Evolutionary conservation across 2,113 vertebrate genomes (phyloP), one percentile per base, ranked within the genome.

Genomic region (Trogon surrucura): DNA sequence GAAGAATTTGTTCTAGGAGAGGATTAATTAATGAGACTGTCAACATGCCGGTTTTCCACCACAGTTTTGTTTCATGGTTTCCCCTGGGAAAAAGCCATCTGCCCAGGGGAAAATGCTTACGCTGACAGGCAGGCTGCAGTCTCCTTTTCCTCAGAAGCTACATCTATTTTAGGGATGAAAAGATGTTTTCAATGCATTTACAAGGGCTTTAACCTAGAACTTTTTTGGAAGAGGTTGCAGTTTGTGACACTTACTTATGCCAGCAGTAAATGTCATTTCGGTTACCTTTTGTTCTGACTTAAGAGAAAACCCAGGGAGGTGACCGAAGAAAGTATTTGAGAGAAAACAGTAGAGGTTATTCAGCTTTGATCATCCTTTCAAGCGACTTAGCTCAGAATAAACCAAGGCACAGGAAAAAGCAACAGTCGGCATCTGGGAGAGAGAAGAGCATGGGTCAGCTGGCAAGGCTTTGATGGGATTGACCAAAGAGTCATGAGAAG

Each of bases 1-100:
- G 66, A 96, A 64, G 94, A 94, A 96, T 96, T 95, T 92, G 77
- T 94, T 80, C 80, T 51, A 53, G 82, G 90, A 60, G 22, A 78
- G 60, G 61, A 81, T 80, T 87, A 84, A 79, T 90, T 84, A 69
- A 65, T 71, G 47, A 61, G 48, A 14, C 69, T 93, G 91, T 94
- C 82, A 85, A 44, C 56, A n/a, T 65, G 61, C 50, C 2, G 3
- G 26, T 67, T 93, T 96, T 66, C 66, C 50, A 84, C 45, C 81
- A 62, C 54, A 61, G 45, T 23, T 85, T 81, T 88, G n/a, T 80
- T 85, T 80, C 20, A 1, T 18, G 66, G 50, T 36, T 29, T 89
- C 56, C 56, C 32, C 23, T 67, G 82, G 71, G 72, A 32, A 82
- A 95, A 89, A 61, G 4, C 19, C 44, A 20, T 71, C 70, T 78